Base-by-base conservation (phyloP, 1,140 invertebrate species). In the Sinonovacula constricta region DNA sequence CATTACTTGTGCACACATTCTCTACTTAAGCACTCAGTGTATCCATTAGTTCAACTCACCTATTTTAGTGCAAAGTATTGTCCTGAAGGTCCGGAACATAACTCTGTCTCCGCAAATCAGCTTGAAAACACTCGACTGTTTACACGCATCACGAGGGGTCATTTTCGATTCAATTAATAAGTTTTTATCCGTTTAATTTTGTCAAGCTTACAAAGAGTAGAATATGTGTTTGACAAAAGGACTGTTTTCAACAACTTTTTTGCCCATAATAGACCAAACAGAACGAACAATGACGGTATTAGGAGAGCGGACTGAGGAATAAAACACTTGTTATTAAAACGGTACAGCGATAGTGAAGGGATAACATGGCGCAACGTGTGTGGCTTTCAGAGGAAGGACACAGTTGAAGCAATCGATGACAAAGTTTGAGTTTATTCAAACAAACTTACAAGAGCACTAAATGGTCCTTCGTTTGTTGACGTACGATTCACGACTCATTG, bases 181-280 rank as follows among this genome's bases (percentile, higher is more conserved):
- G 72, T 76, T 76, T 76, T 76, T 76, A 76, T 76, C 72, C 72
- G 62, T 76, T 66, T 76, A 76, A 66, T 67, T 76, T 76, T 65
- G 72, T 67, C 51, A 76, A 57, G 14, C 33, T 14, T 18, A 76
- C 72, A 76, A 76, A 34, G 22, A n/a, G 28, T 31, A 45, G 51
- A 28, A 76, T 76, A 67, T 18, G 49, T 76, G 56, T 76, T 54
- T 14, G 18, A 31, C 62, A 76, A 76, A 66, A 65, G 65, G 56
- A 65, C 53, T 76, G 72, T 76, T 76, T 74, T 76, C 72, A 76
- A 76, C 72, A 76, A 76, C 72, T 45, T 36, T 66, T 76, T 76
- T 57, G 45, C 49, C 15, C 5, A 76, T 76, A 76, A 76, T 76
- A 60, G 72, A 54, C 49, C 62, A 76, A 76, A 76, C 39, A 76